phyloP scores from a whole-genome alignment of 2,113 vertebrate genomes.

The Leuciscus idus region DNA sequence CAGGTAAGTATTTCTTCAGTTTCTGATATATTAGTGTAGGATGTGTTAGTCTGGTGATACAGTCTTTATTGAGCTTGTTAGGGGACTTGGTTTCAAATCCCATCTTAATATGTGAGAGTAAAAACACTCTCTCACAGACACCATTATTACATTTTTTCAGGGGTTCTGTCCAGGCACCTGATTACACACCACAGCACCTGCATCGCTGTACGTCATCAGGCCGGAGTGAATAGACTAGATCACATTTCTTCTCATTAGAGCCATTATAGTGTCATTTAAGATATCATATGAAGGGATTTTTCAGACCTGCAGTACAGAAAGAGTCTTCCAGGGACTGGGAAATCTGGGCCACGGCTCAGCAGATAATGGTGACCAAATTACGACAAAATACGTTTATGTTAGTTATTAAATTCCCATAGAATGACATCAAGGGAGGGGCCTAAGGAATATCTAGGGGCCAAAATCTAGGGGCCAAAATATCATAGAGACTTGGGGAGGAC shows the following conservation, averaged over 20 bases:
- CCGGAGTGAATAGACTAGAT: not conserved
- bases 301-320: not conserved
- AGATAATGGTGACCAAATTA: not conserved
- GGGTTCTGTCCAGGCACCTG: not conserved
- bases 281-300: conserved; percentile 17
- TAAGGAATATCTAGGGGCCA: not conserved
- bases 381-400: not conserved
- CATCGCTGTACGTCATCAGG: not conserved
- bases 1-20: not conserved
- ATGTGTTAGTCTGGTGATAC: not conserved
- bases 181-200: conserved; percentile 22
- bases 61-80: not conserved
- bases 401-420: not conserved
- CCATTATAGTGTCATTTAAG: conserved; percentile 23
- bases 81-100: not conserved
- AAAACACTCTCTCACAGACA: not conserved
- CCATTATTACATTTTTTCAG: not conserved
- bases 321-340: not conserved
- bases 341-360: not conserved
- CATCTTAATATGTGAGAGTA: conserved; percentile 1
- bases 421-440: not conserved
- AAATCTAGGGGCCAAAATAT: not conserved
- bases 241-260: conserved; percentile 26
- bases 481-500: not conserved
- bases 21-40: not conserved